A percentile compares a stretch with the other conserved stretches of the same genome.
phyloP scores from a whole-genome alignment of 2,113 vertebrate genomes.

The Vidua chalybeata region DNA sequence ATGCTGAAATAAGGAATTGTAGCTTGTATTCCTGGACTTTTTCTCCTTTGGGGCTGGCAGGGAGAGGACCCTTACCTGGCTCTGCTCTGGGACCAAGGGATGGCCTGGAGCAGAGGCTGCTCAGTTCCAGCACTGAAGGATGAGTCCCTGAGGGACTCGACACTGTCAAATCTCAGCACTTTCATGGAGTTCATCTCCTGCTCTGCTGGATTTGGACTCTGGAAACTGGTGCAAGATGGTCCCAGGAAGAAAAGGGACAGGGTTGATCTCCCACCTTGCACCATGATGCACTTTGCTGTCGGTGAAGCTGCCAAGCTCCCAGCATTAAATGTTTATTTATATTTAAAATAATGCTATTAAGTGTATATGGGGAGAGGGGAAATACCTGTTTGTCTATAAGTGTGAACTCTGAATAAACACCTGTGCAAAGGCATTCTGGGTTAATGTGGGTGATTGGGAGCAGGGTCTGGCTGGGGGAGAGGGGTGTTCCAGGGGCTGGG shows the following conservation, averaged over 20 bases:
- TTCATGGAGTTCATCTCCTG: constrained; percentile 12
- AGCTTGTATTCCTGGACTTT: background rate
- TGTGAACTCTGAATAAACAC: constrained; percentile 38
- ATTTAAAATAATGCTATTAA: background rate
- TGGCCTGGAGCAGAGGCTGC: background rate
- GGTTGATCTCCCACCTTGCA: background rate
- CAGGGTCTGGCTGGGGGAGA: background rate
- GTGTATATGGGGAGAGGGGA: background rate
- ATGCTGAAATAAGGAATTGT: background rate
- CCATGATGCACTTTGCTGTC: constrained; percentile 52
- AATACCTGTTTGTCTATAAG: background rate
- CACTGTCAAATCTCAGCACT: constrained; percentile 20
- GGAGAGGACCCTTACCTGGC: background rate
- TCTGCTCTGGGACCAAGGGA: background rate
- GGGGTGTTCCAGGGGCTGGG: background rate
- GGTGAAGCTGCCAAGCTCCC: constrained; percentile 10
- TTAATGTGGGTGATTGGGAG: background rate
- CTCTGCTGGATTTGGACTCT: constrained; percentile 13
- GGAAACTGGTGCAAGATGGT: constrained; percentile 21
- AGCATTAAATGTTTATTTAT: constrained; percentile 63
- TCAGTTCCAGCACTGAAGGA: background rate
- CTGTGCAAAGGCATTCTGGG: background rate
- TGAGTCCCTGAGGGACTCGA: background rate
- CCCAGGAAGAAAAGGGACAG: background rate
- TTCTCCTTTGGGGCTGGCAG: background rate